These are phyloP conservation scores for Mythimna impura DNA, from an alignment of 2,888 invertebrate genomes.

Conservation along the genomic window DNA sequence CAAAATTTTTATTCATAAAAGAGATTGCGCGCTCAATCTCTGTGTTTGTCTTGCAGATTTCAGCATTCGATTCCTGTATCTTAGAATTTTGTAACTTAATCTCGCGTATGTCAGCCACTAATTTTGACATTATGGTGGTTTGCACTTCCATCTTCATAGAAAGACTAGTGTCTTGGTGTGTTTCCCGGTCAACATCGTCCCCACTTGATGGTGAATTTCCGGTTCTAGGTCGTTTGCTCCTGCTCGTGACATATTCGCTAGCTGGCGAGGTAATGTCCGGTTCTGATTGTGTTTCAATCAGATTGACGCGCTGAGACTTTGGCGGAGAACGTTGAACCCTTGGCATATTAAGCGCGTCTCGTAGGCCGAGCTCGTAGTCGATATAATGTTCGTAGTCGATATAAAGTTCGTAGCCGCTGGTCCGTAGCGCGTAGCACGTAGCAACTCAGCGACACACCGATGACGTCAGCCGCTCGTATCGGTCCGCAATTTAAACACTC, in stretches of 20 bases:
- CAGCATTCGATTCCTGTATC: not conserved
- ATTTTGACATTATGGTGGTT: not conserved
- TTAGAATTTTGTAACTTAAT: not conserved
- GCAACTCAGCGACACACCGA: not conserved
- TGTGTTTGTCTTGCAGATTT: not conserved
- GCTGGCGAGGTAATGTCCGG: slow-evolving; percentile 2
- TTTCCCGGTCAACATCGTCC: not conserved
- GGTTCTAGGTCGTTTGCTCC: not conserved
- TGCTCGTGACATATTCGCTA: slow-evolving; percentile 3
- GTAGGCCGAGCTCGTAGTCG: not conserved
- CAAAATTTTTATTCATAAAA: not conserved
- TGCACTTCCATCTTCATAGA: slow-evolving; percentile 1
- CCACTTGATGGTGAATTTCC: not conserved
- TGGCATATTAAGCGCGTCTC: not conserved
- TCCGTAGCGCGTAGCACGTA: not conserved
- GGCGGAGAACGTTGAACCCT: not conserved
- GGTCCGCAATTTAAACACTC: not conserved
- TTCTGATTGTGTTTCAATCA: slow-evolving; percentile 5
- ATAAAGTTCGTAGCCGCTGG: not conserved
- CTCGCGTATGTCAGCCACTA: not conserved
- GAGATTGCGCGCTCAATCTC: slow-evolving; percentile 1
- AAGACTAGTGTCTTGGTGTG: not conserved
- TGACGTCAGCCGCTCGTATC: not conserved
- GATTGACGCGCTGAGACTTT: slow-evolving; percentile 2
- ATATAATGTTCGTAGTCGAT: too few species aligned